A percentile compares a stretch with the other conserved stretches of the same genome.
Conservation (phyloP, 2,797 vertebrate genomes). For the Acropternis orthonyx region DNA sequence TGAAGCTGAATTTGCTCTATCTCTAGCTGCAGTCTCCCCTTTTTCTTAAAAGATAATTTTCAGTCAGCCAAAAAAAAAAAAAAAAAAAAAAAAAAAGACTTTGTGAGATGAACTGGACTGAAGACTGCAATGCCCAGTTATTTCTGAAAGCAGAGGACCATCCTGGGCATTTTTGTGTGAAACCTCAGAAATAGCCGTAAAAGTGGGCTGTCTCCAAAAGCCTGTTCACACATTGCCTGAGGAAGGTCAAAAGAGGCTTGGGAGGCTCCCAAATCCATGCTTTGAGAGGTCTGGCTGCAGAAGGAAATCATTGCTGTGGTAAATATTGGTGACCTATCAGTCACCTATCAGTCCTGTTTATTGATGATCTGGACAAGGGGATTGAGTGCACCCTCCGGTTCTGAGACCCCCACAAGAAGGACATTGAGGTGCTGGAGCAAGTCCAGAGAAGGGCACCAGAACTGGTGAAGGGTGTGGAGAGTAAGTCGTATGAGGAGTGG, state of each 20-base stretch:
- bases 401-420: neutral
- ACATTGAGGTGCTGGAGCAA: neutral
- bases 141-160: neutral
- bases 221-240: accelerated
- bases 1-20: neutral
- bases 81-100: neutral
- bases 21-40: neutral
- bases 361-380: neutral
- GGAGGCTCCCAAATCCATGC: neutral
- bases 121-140: neutral
- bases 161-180: neutral
- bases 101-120: neutral
- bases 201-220: neutral
- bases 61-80: neutral
- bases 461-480: neutral
- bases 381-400: neutral
- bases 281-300: neutral
- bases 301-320: neutral
- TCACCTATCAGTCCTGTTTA: neutral
- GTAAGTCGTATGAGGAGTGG: neutral
- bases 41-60: neutral
- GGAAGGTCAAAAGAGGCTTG: neutral
- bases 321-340: neutral
- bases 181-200: neutral
- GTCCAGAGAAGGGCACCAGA: neutral